These are phyloP conservation scores for Drosophila mayri DNA, from an alignment of 1,140 invertebrate genomes.

Conservation along the genomic window DNA sequence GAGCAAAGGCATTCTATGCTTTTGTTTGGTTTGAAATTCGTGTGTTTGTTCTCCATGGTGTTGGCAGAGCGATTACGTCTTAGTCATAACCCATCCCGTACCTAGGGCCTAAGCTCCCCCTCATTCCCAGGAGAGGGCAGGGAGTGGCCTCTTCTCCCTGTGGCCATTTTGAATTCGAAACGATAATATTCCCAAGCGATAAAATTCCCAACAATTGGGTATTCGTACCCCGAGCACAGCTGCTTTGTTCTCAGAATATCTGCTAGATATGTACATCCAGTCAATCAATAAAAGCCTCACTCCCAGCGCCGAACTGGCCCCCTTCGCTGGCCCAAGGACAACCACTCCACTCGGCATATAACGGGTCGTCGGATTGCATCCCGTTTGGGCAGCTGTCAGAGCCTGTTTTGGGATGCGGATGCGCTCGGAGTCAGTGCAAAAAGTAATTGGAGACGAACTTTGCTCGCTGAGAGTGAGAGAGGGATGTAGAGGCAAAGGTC, in stretches of 20 bases:
- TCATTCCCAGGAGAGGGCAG: neutral
- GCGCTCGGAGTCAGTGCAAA: conserved; percentile 7
- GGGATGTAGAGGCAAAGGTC: conserved; percentile 25
- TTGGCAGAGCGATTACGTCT: conserved; percentile 30
- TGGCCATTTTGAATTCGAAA: conserved; percentile 30
- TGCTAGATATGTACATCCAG: neutral
- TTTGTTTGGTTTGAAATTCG: conserved; percentile 16
- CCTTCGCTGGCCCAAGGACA: conserved; percentile 16
- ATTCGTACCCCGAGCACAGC: conserved; percentile 26
- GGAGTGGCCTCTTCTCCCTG: neutral
- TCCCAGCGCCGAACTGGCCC: neutral
- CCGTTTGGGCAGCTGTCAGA: conserved; percentile 1
- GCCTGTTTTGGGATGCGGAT: conserved; percentile 23
- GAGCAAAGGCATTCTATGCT: conserved; percentile 38
- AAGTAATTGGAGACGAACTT: conserved; percentile 50
- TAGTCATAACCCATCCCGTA: conserved; percentile 10
- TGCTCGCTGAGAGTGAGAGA: conserved; percentile 21
- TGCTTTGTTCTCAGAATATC: conserved; percentile 49
- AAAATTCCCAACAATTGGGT: conserved; percentile 14
- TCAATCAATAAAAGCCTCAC: conserved; percentile 39
- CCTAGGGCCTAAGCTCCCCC: neutral
- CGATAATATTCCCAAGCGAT: neutral
- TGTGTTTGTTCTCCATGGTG: conserved; percentile 5
- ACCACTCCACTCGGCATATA: neutral
- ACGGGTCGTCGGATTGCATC: conserved; percentile 19